Evolutionary conservation across 2,113 vertebrate genomes (phyloP).

Genomic region (Hippocampus abdominalis): DNA sequence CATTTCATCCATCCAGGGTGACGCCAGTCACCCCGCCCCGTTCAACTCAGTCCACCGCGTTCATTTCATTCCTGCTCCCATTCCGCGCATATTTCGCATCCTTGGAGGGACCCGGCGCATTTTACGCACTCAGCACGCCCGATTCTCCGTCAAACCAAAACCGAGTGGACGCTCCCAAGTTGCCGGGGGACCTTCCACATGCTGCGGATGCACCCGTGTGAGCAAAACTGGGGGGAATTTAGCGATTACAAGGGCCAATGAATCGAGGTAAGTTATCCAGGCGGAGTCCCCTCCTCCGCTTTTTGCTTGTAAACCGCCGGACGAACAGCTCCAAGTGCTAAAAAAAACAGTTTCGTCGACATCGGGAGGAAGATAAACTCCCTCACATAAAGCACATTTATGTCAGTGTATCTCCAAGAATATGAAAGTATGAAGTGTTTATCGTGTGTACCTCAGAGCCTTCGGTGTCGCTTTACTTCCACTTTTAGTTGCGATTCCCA

Average conservation of each 20-base stretch:
- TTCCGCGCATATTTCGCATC: constrained; percentile 96
- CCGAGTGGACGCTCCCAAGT: constrained; percentile 36
- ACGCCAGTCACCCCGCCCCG: constrained; percentile 81
- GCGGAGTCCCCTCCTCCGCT: constrained; percentile 39
- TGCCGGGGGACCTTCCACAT: constrained; percentile 28
- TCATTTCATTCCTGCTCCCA: constrained; percentile 98
- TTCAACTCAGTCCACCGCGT: constrained; percentile 85
- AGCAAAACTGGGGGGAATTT: constrained; percentile 54
- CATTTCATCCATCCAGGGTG: constrained; percentile 73
- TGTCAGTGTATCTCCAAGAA: constrained; percentile 23
- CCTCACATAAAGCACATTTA: not conserved
- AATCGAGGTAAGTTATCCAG: constrained; percentile 73
- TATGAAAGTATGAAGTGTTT: constrained; percentile 10
- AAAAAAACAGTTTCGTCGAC: constrained; percentile 6
- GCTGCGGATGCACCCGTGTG: constrained; percentile 17
- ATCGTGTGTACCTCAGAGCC: constrained; percentile 13
- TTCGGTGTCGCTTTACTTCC: constrained; percentile 39
- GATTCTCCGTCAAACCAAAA: constrained; percentile 27
- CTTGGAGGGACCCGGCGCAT: constrained; percentile 77
- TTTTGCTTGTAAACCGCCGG: constrained; percentile 32
- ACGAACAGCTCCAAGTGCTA: constrained; percentile 40
- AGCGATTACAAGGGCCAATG: constrained; percentile 52
- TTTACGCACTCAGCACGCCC: constrained; percentile 69
- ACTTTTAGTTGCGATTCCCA: constrained; percentile 27
- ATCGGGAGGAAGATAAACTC: not conserved